Evolutionary conservation across 2,888 invertebrate species (phyloP).

Genomic region (Brassicogethes aeneus): DNA sequence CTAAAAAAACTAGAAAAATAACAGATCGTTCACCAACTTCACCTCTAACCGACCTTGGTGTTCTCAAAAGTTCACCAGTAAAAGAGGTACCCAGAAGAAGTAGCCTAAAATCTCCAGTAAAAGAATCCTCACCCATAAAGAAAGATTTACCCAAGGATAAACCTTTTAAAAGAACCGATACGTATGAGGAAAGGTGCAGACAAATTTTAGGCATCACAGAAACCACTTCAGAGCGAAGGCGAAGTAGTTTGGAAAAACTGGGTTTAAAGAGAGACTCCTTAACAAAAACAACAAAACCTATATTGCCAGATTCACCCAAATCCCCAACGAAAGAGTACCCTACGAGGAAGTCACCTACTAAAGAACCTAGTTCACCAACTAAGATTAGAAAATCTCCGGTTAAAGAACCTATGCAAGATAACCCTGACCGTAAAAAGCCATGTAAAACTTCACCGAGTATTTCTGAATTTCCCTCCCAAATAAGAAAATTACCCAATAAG

Average conservation of each 20-base stretch:
- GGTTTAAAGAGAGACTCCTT: slow-evolving; percentile 15
- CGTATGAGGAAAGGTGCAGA: slow-evolving; percentile 63
- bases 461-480: slow-evolving; percentile 23
- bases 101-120: slow-evolving; percentile 37
- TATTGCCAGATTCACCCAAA: slow-evolving; percentile 11
- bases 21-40: slow-evolving; percentile 33
- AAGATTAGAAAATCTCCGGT: slow-evolving; percentile 18
- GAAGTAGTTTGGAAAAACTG: slow-evolving; percentile 19
- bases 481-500: slow-evolving; percentile 18
- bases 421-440: slow-evolving; percentile 5
- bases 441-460: slow-evolving; percentile 5
- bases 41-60: slow-evolving; percentile 20
- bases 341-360: slow-evolving; percentile 10
- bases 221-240: slow-evolving; percentile 23
- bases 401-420: slow-evolving; percentile 9
- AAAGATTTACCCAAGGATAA: slow-evolving; percentile 41
- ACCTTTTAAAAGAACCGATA: slow-evolving; percentile 53
- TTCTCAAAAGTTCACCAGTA: slow-evolving; percentile 9
- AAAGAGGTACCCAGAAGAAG: slow-evolving; percentile 38
- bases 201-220: slow-evolving; percentile 59
- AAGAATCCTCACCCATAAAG: slow-evolving; percentile 34
- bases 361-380: slow-evolving; percentile 12
- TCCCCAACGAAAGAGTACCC: not conserved
- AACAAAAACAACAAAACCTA: slow-evolving; percentile 12
- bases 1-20: slow-evolving; percentile 25